phyloP scores from a whole-genome alignment of 2,888 invertebrate species.

The Tetragnatha montana region DNA sequence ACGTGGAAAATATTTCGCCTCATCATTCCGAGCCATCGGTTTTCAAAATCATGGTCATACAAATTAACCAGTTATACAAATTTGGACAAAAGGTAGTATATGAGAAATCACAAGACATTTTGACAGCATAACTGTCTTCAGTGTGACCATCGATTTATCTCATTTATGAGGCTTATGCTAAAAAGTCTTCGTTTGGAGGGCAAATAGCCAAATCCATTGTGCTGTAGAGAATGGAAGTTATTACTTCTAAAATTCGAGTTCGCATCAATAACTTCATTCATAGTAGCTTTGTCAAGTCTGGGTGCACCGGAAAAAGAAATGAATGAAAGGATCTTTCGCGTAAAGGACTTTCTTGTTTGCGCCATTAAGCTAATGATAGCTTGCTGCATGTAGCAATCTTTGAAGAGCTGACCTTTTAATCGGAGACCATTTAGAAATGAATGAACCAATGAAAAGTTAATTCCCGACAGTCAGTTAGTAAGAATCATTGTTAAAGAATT shows the following conservation, averaged over 20 bases:
- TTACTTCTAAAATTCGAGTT: conserved; percentile 28
- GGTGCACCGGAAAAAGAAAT: not conserved
- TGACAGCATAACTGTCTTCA: no score
- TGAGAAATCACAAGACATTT: no score
- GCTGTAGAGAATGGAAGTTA: conserved; percentile 27
- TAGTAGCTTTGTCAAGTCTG: conserved; percentile 1
- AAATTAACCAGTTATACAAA: no score
- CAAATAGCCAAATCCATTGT: conserved; percentile 28
- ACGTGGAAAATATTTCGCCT: no score
- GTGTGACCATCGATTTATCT: not conserved
- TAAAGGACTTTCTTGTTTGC: conserved; percentile 1
- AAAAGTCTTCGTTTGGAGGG: not conserved
- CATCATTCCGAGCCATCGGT: no score
- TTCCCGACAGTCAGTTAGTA: not conserved
- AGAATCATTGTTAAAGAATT: not conserved
- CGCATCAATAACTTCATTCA: conserved; percentile 29
- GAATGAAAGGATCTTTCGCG: not conserved
- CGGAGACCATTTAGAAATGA: not conserved
- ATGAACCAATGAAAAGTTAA: not conserved
- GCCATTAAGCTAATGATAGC: conserved; percentile 3
- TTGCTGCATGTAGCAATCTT: not conserved
- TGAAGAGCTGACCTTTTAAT: not conserved
- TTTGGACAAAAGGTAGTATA: no score
- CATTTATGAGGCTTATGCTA: not conserved
- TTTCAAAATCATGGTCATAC: no score